Percentiles rank a stretch among this genome's conserved stretches.
Evolutionary conservation across 1,140 invertebrate species (phyloP).

Genomic region (Ptiloglossa arizonensis): DNA sequence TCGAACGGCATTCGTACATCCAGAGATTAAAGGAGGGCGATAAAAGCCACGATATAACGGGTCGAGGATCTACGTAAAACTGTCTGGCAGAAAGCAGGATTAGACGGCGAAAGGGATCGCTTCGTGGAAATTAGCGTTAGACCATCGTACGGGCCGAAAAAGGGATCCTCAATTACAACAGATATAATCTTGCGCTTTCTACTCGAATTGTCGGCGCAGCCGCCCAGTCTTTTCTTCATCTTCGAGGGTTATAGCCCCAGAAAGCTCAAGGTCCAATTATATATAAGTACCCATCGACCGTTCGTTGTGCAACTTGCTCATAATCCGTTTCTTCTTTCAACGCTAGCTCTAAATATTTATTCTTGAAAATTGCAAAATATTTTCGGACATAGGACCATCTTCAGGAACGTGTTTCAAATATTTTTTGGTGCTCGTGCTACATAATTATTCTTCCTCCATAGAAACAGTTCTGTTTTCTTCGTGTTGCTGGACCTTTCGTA

Average conservation of each 20-base stretch:
- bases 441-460: too few species aligned
- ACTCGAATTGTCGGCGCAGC: neutral
- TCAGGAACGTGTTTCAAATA: too few species aligned
- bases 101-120: neutral
- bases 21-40: slow-evolving; percentile 24
- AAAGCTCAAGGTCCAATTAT: too few species aligned
- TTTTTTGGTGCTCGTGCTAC: too few species aligned
- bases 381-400: too few species aligned
- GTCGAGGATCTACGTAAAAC: slow-evolving; percentile 3
- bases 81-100: neutral
- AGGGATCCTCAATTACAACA: slow-evolving; percentile 25
- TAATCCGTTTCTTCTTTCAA: too few species aligned
- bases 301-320: too few species aligned
- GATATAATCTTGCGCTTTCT: slow-evolving; percentile 3
- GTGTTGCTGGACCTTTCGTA: too few species aligned
- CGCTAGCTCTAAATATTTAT: too few species aligned
- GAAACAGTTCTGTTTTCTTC: too few species aligned
- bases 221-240: neutral
- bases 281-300: too few species aligned
- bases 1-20: neutral
- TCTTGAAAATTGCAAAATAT: too few species aligned
- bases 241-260: neutral
- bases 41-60: slow-evolving; percentile 12
- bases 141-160: slow-evolving; percentile 2
- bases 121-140: slow-evolving; percentile 34